Conservation (phyloP, 2,113 vertebrate genomes). For the Hystrix brachyura region DNA sequence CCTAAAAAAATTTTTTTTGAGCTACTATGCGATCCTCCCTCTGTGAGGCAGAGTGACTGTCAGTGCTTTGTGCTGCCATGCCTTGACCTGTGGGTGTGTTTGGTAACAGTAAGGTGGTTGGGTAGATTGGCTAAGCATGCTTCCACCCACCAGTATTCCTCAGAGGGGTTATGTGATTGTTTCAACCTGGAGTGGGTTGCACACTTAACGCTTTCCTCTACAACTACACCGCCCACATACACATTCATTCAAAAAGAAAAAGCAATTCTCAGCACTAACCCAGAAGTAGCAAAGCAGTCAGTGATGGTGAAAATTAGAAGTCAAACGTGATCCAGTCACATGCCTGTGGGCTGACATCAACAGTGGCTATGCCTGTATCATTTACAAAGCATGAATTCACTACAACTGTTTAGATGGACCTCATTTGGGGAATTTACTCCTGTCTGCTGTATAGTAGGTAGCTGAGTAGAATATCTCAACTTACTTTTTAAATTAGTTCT, state of each 20-base stretch:
- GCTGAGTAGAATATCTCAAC: slow-evolving; percentile 48
- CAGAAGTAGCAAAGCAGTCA: slow-evolving; percentile 76
- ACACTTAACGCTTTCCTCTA: slow-evolving; percentile 65
- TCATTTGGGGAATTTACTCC: slow-evolving; percentile 60
- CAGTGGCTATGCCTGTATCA: not conserved
- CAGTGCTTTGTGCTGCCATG: slow-evolving; percentile 66
- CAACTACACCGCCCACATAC: not conserved
- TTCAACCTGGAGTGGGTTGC: slow-evolving; percentile 67
- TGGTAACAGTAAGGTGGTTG: slow-evolving; percentile 52
- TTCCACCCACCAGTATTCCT: slow-evolving; percentile 50
- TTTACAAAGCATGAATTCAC: slow-evolving; percentile 51
- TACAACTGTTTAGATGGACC: slow-evolving; percentile 27
- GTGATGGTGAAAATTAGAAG: slow-evolving; percentile 53
- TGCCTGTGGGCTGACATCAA: slow-evolving; percentile 44
- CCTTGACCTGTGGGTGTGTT: slow-evolving; percentile 71
- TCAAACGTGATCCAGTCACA: not conserved
- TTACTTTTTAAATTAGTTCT: slow-evolving; percentile 64
- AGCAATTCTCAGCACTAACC: slow-evolving; percentile 71
- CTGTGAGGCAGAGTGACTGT: slow-evolving; percentile 74
- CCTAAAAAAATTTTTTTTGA: slow-evolving; percentile 39
- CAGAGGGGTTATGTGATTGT: slow-evolving; percentile 39
- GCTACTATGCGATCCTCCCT: slow-evolving; percentile 80
- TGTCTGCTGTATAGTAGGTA: slow-evolving; percentile 53
- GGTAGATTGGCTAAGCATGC: slow-evolving; percentile 19
- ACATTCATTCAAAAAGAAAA: slow-evolving; percentile 64